Evolutionary conservation across 2,113 vertebrate genomes (phyloP).

Genomic region (Microtus ochrogaster): DNA sequence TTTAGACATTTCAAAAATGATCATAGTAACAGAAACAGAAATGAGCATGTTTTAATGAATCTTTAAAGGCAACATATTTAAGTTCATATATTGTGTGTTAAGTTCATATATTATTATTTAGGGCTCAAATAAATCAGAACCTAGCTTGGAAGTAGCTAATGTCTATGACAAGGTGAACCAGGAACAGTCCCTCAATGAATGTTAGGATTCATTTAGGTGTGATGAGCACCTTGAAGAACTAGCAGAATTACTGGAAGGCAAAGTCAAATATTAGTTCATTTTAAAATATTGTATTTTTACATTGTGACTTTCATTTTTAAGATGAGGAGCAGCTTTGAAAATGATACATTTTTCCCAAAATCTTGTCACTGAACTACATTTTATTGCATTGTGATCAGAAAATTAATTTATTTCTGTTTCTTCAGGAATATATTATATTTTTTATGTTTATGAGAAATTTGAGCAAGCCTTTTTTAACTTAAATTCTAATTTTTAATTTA

Average conservation of each 20-base stretch:
- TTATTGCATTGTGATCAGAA: background rate
- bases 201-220: background rate
- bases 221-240: background rate
- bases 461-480: background rate
- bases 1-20: background rate
- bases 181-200: background rate
- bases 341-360: background rate
- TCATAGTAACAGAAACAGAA: background rate
- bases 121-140: background rate
- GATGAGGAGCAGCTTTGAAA: background rate
- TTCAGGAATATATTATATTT: background rate
- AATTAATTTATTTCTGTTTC: background rate
- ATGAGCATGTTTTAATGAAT: background rate
- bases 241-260: background rate
- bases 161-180: background rate
- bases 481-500: background rate
- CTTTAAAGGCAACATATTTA: background rate
- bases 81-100: background rate
- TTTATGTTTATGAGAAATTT: background rate
- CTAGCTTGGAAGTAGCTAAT: background rate
- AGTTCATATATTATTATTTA: background rate
- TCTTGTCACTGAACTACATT: background rate
- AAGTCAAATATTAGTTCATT: background rate
- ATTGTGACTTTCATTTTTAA: background rate
- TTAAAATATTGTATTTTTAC: background rate